Conservation (phyloP, 2,797 vertebrate species). For the Lepilemur ruficaudatus region DNA sequence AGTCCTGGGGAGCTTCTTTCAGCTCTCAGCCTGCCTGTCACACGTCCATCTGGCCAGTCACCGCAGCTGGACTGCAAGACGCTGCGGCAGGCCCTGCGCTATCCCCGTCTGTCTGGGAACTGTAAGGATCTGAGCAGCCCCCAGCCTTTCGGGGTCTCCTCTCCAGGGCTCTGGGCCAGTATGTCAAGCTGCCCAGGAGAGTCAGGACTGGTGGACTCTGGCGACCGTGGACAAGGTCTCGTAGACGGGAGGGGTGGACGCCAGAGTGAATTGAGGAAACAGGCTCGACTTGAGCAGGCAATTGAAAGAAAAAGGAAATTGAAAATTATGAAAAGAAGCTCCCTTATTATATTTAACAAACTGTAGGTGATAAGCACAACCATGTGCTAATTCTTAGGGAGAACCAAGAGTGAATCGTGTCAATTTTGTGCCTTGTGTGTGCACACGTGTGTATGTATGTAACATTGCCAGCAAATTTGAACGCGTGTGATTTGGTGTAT, state of each 20-base stretch:
- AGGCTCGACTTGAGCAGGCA: neutral
- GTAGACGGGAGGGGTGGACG: fast-evolving
- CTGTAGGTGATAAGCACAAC: too few species aligned
- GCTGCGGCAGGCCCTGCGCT: neutral
- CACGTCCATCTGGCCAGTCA: neutral
- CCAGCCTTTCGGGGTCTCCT: neutral
- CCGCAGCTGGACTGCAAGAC: neutral
- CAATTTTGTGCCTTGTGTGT: neutral
- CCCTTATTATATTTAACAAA: too few species aligned
- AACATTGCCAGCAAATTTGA: neutral
- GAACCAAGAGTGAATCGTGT: neutral
- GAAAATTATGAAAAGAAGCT: neutral
- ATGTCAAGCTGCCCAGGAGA: neutral
- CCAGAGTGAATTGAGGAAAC: neutral
- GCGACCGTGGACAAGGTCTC: neutral
- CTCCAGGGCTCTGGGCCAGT: neutral
- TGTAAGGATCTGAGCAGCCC: neutral
- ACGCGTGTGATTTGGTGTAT: neutral
- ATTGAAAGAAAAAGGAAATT: neutral
- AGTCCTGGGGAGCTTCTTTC: neutral
- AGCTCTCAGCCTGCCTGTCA: neutral
- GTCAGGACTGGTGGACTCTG: neutral
- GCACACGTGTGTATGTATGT: too few species aligned
- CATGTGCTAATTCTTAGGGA: fast-evolving
- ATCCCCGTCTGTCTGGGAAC: neutral